Conservation (phyloP, 2,888 invertebrate species). For the Ephialtes manifestator region DNA sequence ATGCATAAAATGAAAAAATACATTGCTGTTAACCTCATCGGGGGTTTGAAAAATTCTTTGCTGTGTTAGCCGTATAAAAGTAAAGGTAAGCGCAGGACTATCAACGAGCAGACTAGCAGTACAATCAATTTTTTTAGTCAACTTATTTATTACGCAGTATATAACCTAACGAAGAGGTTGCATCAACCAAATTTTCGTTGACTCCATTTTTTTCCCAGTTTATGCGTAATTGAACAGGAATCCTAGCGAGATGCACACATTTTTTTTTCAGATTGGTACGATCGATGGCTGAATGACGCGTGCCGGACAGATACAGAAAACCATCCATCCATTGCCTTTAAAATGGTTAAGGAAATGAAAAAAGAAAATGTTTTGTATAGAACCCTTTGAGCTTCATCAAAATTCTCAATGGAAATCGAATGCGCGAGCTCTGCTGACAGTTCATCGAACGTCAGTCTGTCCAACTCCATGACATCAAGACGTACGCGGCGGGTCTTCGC, state of each 20-base stretch:
- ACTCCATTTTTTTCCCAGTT: too few relatives aligned
- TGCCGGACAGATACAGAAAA: background rate
- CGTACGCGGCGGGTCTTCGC: background rate
- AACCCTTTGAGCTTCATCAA: conserved; percentile 61
- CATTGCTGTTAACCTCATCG: too few relatives aligned
- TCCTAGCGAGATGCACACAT: background rate
- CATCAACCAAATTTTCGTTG: too few relatives aligned
- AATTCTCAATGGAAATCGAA: conserved; percentile 62
- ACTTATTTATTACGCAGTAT: too few relatives aligned
- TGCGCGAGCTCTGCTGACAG: conserved; percentile 19
- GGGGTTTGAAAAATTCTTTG: too few relatives aligned
- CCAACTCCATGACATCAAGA: conserved; percentile 22
- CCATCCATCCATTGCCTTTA: background rate
- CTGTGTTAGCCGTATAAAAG: too few relatives aligned
- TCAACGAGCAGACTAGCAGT: too few relatives aligned
- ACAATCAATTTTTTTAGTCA: too few relatives aligned
- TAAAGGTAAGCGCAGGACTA: too few relatives aligned
- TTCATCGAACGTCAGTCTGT: conserved; percentile 46
- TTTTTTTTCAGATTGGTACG: background rate
- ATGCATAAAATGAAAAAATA: too few relatives aligned
- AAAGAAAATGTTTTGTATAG: background rate
- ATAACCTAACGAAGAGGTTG: background rate
- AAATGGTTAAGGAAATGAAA: background rate
- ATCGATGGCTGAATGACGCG: background rate
- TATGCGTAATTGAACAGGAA: background rate